Evolutionary conservation across 1,140 invertebrate species (phyloP).

Genomic region (Eupeodes corollae): DNA sequence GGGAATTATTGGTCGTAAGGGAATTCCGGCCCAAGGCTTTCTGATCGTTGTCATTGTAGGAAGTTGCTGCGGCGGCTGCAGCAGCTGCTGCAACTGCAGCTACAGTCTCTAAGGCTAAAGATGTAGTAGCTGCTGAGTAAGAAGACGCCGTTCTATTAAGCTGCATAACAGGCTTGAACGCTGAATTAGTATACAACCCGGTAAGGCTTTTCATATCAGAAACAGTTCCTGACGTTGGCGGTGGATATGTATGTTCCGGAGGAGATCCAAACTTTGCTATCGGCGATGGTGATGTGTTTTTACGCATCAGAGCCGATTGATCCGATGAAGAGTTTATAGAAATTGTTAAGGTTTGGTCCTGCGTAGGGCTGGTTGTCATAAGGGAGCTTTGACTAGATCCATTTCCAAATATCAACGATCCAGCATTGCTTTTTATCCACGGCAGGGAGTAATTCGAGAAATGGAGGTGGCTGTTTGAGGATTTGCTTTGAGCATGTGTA

Average conservation of each 20-base stretch:
- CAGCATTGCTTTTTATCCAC: slow-evolving; percentile 41
- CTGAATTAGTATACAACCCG: slow-evolving; percentile 40
- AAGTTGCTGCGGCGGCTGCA: slow-evolving; percentile 13
- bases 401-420: background rate
- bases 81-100: slow-evolving; percentile 14
- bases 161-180: slow-evolving; percentile 49
- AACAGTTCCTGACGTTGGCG: background rate
- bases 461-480: slow-evolving; percentile 38
- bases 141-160: background rate
- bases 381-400: too few species aligned
- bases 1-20: background rate
- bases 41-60: background rate
- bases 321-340: too few species aligned
- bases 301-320: too few species aligned
- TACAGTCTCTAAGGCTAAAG: background rate
- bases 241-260: background rate
- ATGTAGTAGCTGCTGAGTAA: background rate
- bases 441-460: slow-evolving; percentile 48
- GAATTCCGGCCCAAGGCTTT: background rate
- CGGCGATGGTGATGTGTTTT: background rate
- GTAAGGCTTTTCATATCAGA: background rate
- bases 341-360: too few species aligned
- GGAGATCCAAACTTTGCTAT: too few species aligned
- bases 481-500: slow-evolving; percentile 41
- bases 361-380: too few species aligned